Evolutionary conservation across 2,888 invertebrate genomes (phyloP).

Genomic region (Scaptomyza flava): DNA sequence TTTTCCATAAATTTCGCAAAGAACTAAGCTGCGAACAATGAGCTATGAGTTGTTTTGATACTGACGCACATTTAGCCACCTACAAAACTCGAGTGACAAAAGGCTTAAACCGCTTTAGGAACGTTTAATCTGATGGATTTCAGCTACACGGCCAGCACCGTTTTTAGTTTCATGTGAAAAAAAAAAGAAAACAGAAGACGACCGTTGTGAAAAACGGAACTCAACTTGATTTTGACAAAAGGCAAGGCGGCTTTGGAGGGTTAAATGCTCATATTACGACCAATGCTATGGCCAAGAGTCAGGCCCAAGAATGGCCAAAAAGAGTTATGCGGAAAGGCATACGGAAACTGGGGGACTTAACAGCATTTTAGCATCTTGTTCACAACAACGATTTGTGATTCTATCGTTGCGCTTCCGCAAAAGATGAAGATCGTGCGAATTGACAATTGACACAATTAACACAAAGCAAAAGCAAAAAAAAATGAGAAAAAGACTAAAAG

Average conservation of each 20-base stretch:
- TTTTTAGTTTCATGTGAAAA: conserved; percentile 74
- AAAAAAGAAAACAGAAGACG: conserved; percentile 15
- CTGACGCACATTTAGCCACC: conserved; percentile 70
- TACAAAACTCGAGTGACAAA: conserved; percentile 72
- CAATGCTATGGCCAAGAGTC: conserved; percentile 62
- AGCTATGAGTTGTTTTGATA: conserved; percentile 47
- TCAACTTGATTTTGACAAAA: conserved; percentile 30
- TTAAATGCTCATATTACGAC: conserved; percentile 77
- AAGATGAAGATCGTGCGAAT: conserved; percentile 64
- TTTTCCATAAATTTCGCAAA: conserved; percentile 24
- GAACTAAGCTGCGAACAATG: conserved; percentile 37
- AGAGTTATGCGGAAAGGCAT: conserved; percentile 67
- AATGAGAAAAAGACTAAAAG: neutral
- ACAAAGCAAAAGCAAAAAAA: conserved; percentile 13
- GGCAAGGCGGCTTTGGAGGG: conserved; percentile 58
- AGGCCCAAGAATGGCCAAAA: conserved; percentile 46
- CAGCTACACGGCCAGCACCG: conserved; percentile 40
- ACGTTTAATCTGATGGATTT: conserved; percentile 71
- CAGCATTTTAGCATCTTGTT: conserved; percentile 28
- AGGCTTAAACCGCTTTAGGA: conserved; percentile 75
- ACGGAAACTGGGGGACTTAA: conserved; percentile 25
- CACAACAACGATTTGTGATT: conserved; percentile 43
- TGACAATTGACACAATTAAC: conserved; percentile 76
- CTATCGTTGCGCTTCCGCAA: conserved; percentile 62
- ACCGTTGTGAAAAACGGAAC: conserved; percentile 22